Evolutionary conservation across 2,113 vertebrate genomes (phyloP).

Genomic region (Hyperopisus bebe): DNA sequence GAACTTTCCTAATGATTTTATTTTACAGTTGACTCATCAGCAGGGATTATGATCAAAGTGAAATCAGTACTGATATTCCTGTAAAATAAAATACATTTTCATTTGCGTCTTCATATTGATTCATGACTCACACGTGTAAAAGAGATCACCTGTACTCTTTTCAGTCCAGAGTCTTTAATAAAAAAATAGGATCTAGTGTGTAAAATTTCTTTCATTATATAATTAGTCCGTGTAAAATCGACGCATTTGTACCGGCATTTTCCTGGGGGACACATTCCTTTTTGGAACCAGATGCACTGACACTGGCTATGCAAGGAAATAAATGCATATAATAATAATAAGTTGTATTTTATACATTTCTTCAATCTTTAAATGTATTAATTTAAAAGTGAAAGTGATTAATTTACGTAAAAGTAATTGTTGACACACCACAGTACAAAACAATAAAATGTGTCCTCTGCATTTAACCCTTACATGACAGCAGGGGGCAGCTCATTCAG

Average conservation of each 20-base stretch:
- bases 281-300: not conserved
- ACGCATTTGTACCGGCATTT: not conserved
- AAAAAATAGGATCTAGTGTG: not conserved
- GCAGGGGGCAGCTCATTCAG: no score
- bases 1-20: constrained; percentile 58
- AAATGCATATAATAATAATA: not conserved
- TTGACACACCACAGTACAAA: no score
- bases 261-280: not conserved
- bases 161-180: not conserved
- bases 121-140: constrained; percentile 30
- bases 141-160: constrained; percentile 28
- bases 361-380: not conserved
- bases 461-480: no score
- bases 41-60: constrained; percentile 65
- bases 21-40: constrained; percentile 66
- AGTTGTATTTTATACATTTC: not conserved
- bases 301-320: not conserved
- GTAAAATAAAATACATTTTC: constrained; percentile 68
- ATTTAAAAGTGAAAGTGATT: not conserved
- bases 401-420: not conserved
- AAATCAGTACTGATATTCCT: constrained; percentile 67
- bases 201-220: not conserved
- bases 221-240: not conserved
- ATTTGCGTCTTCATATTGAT: constrained; percentile 63
- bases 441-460: no score